A percentile compares a stretch with the other conserved stretches of the same genome.
phyloP scores from a whole-genome alignment of 2,113 vertebrate genomes.

The Vulpes ferrilata region DNA sequence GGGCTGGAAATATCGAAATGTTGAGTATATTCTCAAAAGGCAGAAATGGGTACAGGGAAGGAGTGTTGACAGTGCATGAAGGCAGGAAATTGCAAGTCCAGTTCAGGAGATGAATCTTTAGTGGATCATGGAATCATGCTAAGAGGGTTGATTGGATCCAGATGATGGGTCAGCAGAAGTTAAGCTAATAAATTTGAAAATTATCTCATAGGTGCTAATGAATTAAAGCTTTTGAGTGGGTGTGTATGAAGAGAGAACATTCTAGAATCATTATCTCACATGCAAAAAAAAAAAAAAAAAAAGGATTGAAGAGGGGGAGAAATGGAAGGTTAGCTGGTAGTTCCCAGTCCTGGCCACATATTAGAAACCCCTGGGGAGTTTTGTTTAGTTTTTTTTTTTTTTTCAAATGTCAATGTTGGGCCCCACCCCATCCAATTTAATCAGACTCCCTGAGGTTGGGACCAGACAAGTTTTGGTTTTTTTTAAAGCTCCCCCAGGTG shows the following conservation, averaged over 20 bases:
- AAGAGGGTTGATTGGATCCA: not conserved
- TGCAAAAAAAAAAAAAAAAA: not conserved
- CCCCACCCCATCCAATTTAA: constrained; percentile 56
- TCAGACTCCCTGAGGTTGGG: constrained; percentile 65
- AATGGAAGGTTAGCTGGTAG: not conserved
- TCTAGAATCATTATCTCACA: constrained; percentile 21
- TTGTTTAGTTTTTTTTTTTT: not conserved
- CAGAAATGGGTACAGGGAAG: not conserved
- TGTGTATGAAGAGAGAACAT: not conserved
- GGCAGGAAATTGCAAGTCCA: not conserved
- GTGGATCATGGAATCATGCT: not conserved
- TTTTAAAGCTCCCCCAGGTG: constrained; percentile 64
- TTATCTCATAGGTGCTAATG: constrained; percentile 31
- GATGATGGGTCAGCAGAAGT: not conserved
- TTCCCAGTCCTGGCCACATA: not conserved
- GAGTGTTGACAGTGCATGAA: not conserved
- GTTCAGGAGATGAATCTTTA: not conserved
- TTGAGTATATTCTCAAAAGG: not conserved
- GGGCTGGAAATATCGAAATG: not conserved
- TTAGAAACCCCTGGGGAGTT: constrained; percentile 7
- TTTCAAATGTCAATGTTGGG: not conserved
- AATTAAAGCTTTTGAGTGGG: constrained; percentile 39
- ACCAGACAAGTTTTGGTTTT: constrained; percentile 30
- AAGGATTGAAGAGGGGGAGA: constrained; percentile 38
- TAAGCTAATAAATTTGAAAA: constrained; percentile 57